Percentiles rank a stretch among this genome's conserved stretches.
phyloP scores from a whole-genome alignment of 2,888 invertebrate genomes.

The Volucella inanis region DNA sequence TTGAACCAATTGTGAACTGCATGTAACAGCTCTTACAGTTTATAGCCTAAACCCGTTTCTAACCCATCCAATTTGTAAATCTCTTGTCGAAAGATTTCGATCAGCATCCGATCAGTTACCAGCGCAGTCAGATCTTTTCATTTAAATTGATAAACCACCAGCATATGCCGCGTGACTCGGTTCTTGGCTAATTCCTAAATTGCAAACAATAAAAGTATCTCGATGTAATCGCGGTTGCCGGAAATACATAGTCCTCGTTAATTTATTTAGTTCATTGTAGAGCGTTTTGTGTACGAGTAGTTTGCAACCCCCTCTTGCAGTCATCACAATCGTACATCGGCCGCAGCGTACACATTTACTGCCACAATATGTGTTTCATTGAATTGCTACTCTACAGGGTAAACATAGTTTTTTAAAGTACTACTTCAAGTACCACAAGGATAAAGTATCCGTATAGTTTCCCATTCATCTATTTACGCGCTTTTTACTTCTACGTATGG shows the following conservation, averaged over 20 bases:
- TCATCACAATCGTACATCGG: background rate
- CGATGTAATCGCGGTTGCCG: conserved; percentile 68
- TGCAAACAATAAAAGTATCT: conserved; percentile 47
- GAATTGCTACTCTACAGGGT: conserved; percentile 60
- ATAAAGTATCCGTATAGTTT: conserved; percentile 42
- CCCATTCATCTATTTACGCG: conserved; percentile 38
- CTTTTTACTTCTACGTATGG: too few species aligned
- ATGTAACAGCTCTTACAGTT: too few species aligned
- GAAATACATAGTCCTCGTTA: conserved; percentile 66
- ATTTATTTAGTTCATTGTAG: conserved; percentile 65
- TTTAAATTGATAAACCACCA: conserved; percentile 39
- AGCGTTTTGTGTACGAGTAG: conserved; percentile 45
- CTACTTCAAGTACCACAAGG: conserved; percentile 67
- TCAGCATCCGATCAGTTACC: conserved; percentile 32
- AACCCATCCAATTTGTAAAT: background rate
- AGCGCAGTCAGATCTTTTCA: conserved; percentile 23
- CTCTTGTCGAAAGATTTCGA: background rate
- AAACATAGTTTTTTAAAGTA: conserved; percentile 62
- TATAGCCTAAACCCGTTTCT: background rate
- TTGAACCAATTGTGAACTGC: too few species aligned
- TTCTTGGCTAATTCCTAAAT: conserved; percentile 28
- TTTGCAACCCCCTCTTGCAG: conserved; percentile 44
- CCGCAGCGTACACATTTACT: conserved; percentile 43
- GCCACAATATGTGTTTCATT: conserved; percentile 63
- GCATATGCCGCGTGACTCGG: conserved; percentile 45